Conservation (phyloP, 2,113 vertebrate genomes). For the Saguinus imperator region DNA sequence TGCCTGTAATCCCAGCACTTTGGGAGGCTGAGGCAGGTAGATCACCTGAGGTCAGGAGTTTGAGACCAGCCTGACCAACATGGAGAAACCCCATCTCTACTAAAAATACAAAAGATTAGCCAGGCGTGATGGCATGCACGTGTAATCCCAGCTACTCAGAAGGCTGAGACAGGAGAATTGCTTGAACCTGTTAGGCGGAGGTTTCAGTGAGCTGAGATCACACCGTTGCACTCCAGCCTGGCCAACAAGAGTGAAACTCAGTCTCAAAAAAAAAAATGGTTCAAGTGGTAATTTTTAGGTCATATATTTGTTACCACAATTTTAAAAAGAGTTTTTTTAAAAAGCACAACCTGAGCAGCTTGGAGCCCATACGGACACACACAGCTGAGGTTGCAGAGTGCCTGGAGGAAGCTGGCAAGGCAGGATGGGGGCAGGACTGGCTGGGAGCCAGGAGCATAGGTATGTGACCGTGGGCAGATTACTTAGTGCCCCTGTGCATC, state of each 20-base stretch:
- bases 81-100: too few species aligned
- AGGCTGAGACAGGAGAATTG: too few species aligned
- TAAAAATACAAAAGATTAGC: too few species aligned
- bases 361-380: background rate
- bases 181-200: too few species aligned
- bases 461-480: background rate
- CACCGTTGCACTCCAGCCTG: too few species aligned
- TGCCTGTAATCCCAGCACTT: too few species aligned
- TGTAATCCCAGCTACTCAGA: too few species aligned
- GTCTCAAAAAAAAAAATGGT: background rate
- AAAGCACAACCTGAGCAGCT: fast-evolving
- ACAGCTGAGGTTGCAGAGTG: fast-evolving
- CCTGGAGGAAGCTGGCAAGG: background rate
- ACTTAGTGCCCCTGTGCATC: background rate
- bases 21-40: too few species aligned
- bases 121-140: fast-evolving
- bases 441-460: background rate
- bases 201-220: too few species aligned
- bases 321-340: background rate
- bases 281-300: background rate
- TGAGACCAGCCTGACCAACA: too few species aligned
- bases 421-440: background rate
- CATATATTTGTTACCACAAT: background rate
- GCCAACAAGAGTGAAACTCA: too few species aligned
- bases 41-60: too few species aligned